Conservation (phyloP, 1,140 invertebrate genomes). For the Oscheius sp. region DNA sequence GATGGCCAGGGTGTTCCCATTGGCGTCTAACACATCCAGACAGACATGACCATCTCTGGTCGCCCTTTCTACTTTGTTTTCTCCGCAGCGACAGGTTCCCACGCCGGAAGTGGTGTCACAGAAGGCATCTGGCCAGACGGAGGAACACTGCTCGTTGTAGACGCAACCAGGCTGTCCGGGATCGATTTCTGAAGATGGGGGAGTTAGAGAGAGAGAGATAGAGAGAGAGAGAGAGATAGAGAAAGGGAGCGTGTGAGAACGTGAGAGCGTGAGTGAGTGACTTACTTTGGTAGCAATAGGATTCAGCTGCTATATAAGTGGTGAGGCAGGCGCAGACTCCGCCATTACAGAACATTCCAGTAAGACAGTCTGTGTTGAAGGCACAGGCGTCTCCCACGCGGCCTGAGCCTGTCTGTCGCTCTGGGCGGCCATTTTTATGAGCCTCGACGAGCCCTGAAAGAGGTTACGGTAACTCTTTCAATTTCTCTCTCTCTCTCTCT, state of each 20-base stretch:
- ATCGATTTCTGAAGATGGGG: constrained; percentile 42
- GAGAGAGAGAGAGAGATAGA: too few relatives aligned
- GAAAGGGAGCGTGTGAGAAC: too few relatives aligned
- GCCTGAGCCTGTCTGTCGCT: constrained; percentile 37
- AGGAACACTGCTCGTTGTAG: constrained; percentile 38
- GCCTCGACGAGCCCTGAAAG: neutral
- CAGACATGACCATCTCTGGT: constrained; percentile 44
- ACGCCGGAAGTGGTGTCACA: constrained; percentile 38
- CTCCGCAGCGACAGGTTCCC: constrained; percentile 42
- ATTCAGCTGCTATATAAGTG: constrained; percentile 38
- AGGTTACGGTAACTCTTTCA: too few relatives aligned
- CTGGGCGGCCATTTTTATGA: neutral
- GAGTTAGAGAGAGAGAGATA: too few relatives aligned
- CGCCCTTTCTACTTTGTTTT: constrained; percentile 39
- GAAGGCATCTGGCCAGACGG: constrained; percentile 41
- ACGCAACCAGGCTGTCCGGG: constrained; percentile 42
- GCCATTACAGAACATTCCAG: constrained; percentile 42
- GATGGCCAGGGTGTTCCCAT: constrained; percentile 38
- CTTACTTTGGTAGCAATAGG: constrained; percentile 43
- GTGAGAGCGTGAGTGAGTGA: too few relatives aligned
- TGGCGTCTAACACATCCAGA: constrained; percentile 36
- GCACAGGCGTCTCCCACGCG: constrained; percentile 37
- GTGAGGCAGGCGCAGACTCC: constrained; percentile 37
- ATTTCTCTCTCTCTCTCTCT: too few relatives aligned
- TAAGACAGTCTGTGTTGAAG: constrained; percentile 42